Conservation (phyloP, 2,797 vertebrate species). For the Poeciliopsis infans region DNA sequence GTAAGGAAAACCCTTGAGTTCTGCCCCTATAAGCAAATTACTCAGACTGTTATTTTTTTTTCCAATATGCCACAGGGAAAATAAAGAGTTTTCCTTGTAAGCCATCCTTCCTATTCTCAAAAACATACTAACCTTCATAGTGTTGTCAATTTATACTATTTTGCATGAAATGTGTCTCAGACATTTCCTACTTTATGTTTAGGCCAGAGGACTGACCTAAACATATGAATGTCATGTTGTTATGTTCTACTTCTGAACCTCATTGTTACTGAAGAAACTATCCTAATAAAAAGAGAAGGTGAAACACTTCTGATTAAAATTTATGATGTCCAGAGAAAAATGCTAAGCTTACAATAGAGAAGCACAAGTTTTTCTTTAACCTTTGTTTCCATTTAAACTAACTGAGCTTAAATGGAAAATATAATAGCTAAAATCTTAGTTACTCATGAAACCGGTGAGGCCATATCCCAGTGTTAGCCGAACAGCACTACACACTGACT, state of each 20-base stretch:
- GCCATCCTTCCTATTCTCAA: neutral
- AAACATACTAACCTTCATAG: neutral
- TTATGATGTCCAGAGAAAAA: neutral
- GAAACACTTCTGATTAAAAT: neutral
- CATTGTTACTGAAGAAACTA: neutral
- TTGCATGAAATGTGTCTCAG: neutral
- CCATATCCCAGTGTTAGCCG: neutral
- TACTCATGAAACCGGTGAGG: neutral
- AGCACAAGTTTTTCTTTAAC: neutral
- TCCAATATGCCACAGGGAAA: neutral
- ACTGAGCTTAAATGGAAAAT: neutral
- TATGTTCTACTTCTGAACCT: neutral
- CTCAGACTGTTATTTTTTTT: slow-evolving; percentile 42
- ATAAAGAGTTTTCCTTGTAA: neutral
- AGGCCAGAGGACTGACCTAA: neutral
- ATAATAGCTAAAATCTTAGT: neutral
- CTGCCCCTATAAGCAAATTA: slow-evolving; percentile 31
- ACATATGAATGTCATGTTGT: neutral
- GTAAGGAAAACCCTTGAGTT: slow-evolving; percentile 20
- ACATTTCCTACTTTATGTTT: neutral
- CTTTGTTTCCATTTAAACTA: neutral
- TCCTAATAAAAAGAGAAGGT: neutral
- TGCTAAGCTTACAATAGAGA: neutral
- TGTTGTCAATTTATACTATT: neutral
- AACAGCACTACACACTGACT: neutral